Evolutionary conservation across 2,888 invertebrate genomes (phyloP), one percentile per base, ranked within the genome.

Genomic region (Hetaerina titia): DNA sequence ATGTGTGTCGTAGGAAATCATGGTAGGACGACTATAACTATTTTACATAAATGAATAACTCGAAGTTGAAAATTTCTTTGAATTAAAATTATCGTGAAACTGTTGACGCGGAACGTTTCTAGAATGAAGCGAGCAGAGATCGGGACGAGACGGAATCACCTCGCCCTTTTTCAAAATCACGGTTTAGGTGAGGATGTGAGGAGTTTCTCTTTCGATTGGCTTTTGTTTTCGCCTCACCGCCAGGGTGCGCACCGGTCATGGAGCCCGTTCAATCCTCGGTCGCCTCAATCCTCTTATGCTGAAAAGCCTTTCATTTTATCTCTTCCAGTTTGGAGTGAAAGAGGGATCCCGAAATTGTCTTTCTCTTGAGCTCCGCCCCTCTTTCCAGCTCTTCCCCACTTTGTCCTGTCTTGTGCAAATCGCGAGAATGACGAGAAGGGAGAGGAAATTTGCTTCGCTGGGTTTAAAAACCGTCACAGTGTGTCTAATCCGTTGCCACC

Each of bases 291-390:
- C 31, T 31, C 81, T 81, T 81, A 81, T 81, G n/a, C 81, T 81
- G 25, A 31, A 81, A 81, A 81, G 81, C 81, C 81, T 81, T 81
- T 81, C 81, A 81, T 81, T 81, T 81, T 31, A 81, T 81, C 81
- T 31, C 81, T 31, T 11, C 31, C 31, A 69, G 81, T 81, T 22
- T 7, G 25, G 81, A 60, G 17, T 60, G 60, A 2, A 31, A 17
- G 22, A 69, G 19, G 81, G 81, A 81, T 81, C 25, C 81, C 31
- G 81, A 31, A 81, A 81, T 81, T 31, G 81, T 81, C 81, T 31
- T 81, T 31, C 31, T 13, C 31, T 15, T 81, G 22, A 15, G 45
- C 81, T 81, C 15, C 11, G 1, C 5, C 31, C 31, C 5, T 81
- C 81, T 31, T 15, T 31, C 11, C 11, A 9, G 25, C 81, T 81